phyloP scores from a whole-genome alignment of 1,140 invertebrate species.

The Pseudoatta argentina region DNA sequence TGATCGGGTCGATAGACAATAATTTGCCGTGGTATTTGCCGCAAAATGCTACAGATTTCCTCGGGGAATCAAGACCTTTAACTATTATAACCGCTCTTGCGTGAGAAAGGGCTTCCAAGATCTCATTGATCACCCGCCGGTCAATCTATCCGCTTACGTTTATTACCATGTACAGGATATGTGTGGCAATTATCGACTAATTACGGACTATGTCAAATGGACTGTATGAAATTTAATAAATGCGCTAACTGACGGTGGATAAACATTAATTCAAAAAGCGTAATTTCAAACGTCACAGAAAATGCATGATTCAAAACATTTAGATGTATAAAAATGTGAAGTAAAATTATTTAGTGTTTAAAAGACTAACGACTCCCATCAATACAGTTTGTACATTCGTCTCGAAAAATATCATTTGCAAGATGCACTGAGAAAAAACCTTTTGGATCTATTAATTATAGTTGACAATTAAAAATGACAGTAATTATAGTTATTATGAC shows the following conservation, averaged over 20 bases:
- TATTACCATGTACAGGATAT: neutral
- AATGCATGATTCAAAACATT: neutral
- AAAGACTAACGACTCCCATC: neutral
- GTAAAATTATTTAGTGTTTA: neutral
- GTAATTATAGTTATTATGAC: too few relatives aligned
- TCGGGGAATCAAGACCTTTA: slow-evolving; percentile 15
- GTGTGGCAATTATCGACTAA: slow-evolving; percentile 51
- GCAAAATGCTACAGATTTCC: slow-evolving; percentile 31
- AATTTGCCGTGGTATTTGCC: slow-evolving; percentile 34
- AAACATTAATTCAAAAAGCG: neutral
- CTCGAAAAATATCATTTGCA: neutral
- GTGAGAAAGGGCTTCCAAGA: neutral
- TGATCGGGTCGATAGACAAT: slow-evolving; percentile 24
- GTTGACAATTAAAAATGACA: too few relatives aligned
- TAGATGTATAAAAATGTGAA: neutral
- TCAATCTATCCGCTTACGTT: neutral
- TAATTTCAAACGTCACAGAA: neutral
- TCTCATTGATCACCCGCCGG: neutral
- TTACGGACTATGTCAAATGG: neutral
- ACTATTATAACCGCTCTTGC: slow-evolving; percentile 5
- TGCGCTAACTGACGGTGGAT: neutral
- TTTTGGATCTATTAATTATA: too few relatives aligned
- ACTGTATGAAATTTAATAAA: neutral
- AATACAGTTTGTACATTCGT: neutral
- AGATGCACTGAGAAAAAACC: neutral